phyloP scores from a whole-genome alignment of 1,140 invertebrate genomes.

The Temnothorax nylanderi region DNA sequence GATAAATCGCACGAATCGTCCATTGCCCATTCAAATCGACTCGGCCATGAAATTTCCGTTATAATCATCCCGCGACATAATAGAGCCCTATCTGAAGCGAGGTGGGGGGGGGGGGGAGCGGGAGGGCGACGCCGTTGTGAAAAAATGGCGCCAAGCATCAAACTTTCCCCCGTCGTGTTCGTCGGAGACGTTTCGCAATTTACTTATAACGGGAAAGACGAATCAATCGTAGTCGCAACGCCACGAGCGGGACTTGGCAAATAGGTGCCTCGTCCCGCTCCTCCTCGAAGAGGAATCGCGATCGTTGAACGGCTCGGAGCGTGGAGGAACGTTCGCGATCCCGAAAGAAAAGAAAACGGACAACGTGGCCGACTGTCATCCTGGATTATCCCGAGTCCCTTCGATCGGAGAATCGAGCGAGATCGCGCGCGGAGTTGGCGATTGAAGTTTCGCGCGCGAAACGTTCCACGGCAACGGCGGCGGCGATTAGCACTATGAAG shows the following conservation, averaged over 20 bases:
- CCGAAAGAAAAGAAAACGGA: too few species aligned
- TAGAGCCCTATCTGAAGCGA: conserved; percentile 15
- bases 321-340: too few species aligned
- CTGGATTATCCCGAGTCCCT: too few species aligned
- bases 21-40: not conserved
- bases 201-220: not conserved
- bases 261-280: not conserved
- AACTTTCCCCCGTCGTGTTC: conserved; percentile 30
- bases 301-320: not conserved
- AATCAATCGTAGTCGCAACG: not conserved
- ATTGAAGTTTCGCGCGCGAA: conserved; percentile 71
- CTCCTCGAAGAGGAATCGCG: not conserved
- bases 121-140: conserved; percentile 69
- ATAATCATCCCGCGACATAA: conserved; percentile 21
- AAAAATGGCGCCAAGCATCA: conserved; percentile 78
- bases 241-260: not conserved
- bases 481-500: not conserved
- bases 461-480: not conserved
- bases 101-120: conserved; percentile 22
- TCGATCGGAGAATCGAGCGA: too few species aligned
- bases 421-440: too few species aligned
- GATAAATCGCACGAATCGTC: not conserved
- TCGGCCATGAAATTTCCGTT: conserved; percentile 31
- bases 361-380: not conserved
- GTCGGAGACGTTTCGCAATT: not conserved